These are phyloP conservation scores for Antedon mediterranea DNA, from an alignment of 53 echinoderm and acorn worm genomes.

Conservation along the genomic window DNA sequence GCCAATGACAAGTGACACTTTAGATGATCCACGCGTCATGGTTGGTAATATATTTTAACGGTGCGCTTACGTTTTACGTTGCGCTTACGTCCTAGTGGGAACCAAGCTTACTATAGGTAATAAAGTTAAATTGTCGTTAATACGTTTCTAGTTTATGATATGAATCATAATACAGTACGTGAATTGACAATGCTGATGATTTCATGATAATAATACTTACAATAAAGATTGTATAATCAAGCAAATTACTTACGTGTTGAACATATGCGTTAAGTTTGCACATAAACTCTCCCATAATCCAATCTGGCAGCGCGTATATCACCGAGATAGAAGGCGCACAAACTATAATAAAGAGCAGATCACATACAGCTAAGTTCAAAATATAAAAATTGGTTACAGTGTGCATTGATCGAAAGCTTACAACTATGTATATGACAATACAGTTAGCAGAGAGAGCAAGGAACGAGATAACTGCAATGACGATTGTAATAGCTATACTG, in stretches of 20 bases:
- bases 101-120: too few species aligned
- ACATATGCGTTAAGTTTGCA: conserved; percentile 83
- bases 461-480: conserved; percentile 60
- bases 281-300: conserved; percentile 74
- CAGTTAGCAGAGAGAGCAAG: conserved; percentile 68
- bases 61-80: too few species aligned
- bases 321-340: conserved; percentile 75
- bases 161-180: too few species aligned
- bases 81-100: too few species aligned
- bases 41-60: too few species aligned
- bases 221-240: too few species aligned
- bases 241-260: conserved; percentile 67
- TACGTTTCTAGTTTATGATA: too few species aligned
- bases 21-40: too few species aligned
- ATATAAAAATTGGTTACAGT: conserved; percentile 96
- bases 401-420: conserved; percentile 64
- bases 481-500: conserved; percentile 31
- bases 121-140: too few species aligned
- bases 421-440: conserved; percentile 60
- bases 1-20: too few species aligned
- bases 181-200: too few species aligned
- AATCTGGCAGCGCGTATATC: conserved; percentile 39
- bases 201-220: too few species aligned
- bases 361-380: conserved; percentile 89
- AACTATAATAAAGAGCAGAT: conserved; percentile 66